Evolutionary conservation across 2,797 vertebrate genomes (phyloP).

Genomic region (Oophaga sylvatica): DNA sequence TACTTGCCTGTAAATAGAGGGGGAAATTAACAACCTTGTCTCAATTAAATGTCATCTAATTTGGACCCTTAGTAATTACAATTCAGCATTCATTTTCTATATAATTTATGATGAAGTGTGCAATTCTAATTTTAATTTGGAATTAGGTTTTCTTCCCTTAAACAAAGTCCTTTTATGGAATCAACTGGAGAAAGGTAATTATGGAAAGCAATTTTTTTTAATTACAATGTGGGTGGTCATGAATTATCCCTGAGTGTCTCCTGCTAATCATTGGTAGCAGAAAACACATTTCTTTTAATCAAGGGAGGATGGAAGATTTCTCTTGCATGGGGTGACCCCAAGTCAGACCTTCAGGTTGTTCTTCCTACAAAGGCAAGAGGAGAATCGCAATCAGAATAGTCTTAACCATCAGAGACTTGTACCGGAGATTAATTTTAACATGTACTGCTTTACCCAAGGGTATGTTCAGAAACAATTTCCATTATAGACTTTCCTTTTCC

Average conservation of each 20-base stretch:
- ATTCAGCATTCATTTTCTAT: neutral
- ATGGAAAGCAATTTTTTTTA: conserved; percentile 39
- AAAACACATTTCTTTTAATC: conserved; percentile 49
- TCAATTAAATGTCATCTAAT: neutral
- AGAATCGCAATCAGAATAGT: conserved; percentile 20
- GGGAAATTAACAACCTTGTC: neutral
- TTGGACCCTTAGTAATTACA: neutral
- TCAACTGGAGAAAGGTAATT: conserved; percentile 11
- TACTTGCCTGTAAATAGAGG: neutral
- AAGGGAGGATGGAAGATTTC: conserved; percentile 17
- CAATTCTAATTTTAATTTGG: conserved; percentile 15
- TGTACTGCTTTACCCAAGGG: conserved; percentile 25
- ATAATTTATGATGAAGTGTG: conserved; percentile 12
- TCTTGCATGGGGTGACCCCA: conserved; percentile 20
- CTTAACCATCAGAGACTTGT: conserved; percentile 29
- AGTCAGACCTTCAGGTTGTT: conserved; percentile 30
- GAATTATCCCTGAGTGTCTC: conserved; percentile 32
- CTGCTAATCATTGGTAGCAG: conserved; percentile 36
- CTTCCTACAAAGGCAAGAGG: conserved; percentile 40
- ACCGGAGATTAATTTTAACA: conserved; percentile 41
- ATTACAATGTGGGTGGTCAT: conserved; percentile 38
- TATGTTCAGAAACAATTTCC: conserved; percentile 20
- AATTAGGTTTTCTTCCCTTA: conserved; percentile 15
- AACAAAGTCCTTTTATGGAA: conserved; percentile 18
- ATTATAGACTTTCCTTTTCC: conserved; percentile 19